Percentiles rank a stretch among this genome's conserved stretches.
These are phyloP conservation scores for Caiman crocodilus DNA, from an alignment of 2,797 vertebrate species.

Conservation along the genomic window DNA sequence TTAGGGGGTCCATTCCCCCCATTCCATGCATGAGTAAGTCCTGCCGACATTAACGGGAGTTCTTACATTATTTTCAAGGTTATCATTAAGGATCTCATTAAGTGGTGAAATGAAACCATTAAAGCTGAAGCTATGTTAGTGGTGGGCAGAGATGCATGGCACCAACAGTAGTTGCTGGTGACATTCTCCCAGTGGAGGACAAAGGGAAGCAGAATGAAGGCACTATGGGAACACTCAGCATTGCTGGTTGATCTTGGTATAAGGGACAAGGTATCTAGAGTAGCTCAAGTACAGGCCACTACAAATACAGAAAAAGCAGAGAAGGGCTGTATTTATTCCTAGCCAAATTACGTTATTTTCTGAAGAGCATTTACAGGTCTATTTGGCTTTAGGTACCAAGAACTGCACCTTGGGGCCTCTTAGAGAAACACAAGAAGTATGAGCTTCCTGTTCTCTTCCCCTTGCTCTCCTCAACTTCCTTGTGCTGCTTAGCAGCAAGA, in stretches of 20 bases:
- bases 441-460: neutral
- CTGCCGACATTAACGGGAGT: conserved; percentile 33
- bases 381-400: neutral
- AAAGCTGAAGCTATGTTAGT: neutral
- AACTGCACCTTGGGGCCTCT: neutral
- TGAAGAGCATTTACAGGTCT: neutral
- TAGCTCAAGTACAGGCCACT: neutral
- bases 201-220: neutral
- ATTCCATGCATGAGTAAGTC: conserved; percentile 38
- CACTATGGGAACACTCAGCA: neutral
- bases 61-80: conserved; percentile 53
- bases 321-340: neutral
- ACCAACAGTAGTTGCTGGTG: neutral
- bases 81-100: neutral
- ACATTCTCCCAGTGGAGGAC: neutral
- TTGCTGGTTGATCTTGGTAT: neutral
- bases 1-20: conserved; percentile 37
- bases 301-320: neutral
- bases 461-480: neutral
- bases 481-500: neutral
- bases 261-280: neutral
- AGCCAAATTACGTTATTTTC: neutral
- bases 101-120: neutral
- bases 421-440: neutral
- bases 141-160: neutral